phyloP scores from a whole-genome alignment of 2,888 invertebrate genomes.

The Germaria angustata region DNA sequence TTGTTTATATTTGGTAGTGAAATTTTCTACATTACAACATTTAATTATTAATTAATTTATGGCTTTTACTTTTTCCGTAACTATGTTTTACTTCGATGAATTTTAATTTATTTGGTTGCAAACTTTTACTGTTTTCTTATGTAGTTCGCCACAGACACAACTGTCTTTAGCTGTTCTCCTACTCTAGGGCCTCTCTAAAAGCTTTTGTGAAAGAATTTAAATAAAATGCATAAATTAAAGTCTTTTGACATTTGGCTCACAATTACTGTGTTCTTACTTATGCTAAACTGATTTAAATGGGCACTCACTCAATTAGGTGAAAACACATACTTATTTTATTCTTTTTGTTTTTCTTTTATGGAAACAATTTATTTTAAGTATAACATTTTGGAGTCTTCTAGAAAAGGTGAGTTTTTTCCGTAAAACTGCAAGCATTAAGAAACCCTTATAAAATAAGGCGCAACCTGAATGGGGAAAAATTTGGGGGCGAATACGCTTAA shows the following conservation, averaged over 20 bases:
- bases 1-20: not conserved
- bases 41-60: conserved; percentile 14
- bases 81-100: not conserved
- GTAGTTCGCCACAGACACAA: not conserved
- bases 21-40: not conserved
- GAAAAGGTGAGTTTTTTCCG: too few species aligned
- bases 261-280: conserved; percentile 38
- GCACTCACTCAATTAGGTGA: conserved; percentile 27
- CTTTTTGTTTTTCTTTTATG: not conserved
- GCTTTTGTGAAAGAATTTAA: not conserved
- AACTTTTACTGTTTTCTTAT: not conserved
- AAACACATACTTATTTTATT: not conserved
- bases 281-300: conserved; percentile 14
- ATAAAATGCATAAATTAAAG: not conserved
- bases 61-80: conserved; percentile 3
- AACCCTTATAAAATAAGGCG: too few species aligned
- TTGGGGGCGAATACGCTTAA: too few species aligned
- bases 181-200: not conserved
- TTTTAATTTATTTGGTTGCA: not conserved
- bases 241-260: conserved; percentile 51
- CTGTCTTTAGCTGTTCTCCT: not conserved
- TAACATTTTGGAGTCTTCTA: conserved; percentile 39
- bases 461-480: too few species aligned
- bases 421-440: too few species aligned
- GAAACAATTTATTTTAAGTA: not conserved